phyloP scores from a whole-genome alignment of 2,797 vertebrate genomes.

The Xiphophorus birchmanni region DNA sequence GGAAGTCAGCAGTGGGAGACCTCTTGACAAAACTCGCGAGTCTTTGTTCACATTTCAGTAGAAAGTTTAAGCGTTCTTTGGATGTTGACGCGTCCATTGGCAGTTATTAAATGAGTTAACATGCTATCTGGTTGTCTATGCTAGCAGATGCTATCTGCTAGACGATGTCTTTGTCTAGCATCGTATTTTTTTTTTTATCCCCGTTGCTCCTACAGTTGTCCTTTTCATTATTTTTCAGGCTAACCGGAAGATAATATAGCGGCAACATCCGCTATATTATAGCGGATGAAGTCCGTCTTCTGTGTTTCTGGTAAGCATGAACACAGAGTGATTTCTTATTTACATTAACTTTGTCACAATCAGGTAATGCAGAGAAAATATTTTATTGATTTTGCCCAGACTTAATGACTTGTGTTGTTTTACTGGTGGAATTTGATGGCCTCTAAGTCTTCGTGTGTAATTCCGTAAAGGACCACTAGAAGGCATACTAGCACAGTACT shows the following conservation, averaged over 20 bases:
- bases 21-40: background rate
- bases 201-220: background rate
- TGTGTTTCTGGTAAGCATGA: background rate
- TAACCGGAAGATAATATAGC: background rate
- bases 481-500: background rate
- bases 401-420: background rate
- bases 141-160: too few relatives aligned
- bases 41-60: background rate
- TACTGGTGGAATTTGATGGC: background rate
- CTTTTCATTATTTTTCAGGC: background rate
- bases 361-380: background rate
- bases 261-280: background rate
- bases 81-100: background rate
- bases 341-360: background rate
- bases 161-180: background rate
- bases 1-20: background rate
- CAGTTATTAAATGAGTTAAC: background rate
- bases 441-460: background rate
- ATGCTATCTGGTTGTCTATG: background rate
- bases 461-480: background rate
- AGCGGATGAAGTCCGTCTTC: background rate
- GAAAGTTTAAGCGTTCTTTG: background rate
- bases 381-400: background rate
- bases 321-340: background rate
- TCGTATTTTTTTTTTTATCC: background rate